phyloP scores from a whole-genome alignment of 2,888 invertebrate genomes.

The Hermaeophaga mercurialis region DNA sequence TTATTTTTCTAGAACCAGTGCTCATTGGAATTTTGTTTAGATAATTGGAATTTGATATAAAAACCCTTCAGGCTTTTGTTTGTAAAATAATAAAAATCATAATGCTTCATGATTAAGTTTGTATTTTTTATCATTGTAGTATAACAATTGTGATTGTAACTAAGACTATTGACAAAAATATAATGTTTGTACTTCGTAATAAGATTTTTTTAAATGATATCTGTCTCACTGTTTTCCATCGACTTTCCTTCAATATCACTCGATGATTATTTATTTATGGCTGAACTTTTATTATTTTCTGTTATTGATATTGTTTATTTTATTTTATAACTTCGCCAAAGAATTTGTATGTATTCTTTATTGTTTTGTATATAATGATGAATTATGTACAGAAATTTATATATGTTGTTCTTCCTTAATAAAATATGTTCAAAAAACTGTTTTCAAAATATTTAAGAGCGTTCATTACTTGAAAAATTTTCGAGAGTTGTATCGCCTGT shows the following conservation, averaged over 20 bases:
- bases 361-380: conserved; percentile 55
- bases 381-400: conserved; percentile 59
- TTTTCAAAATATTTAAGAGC: no score
- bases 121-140: conserved; percentile 24
- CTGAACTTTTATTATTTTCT: conserved; percentile 39
- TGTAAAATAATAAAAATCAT: no score
- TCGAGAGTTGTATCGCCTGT: no score
- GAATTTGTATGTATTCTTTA: conserved; percentile 52
- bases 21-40: no score
- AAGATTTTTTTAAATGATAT: conserved; percentile 24
- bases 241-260: conserved; percentile 12
- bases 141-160: conserved; percentile 36
- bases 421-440: conserved; percentile 35
- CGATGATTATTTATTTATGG: conserved; percentile 45
- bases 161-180: conserved; percentile 34
- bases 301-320: conserved; percentile 44
- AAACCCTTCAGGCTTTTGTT: no score
- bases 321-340: conserved; percentile 57
- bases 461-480: no score
- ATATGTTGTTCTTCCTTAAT: conserved; percentile 57
- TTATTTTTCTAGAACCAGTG: no score
- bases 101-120: no score
- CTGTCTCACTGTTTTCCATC: conserved; percentile 9
- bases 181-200: conserved; percentile 51
- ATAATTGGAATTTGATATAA: no score